phyloP scores from a whole-genome alignment of 2,888 invertebrate genomes.

The Epinotia nisella region DNA sequence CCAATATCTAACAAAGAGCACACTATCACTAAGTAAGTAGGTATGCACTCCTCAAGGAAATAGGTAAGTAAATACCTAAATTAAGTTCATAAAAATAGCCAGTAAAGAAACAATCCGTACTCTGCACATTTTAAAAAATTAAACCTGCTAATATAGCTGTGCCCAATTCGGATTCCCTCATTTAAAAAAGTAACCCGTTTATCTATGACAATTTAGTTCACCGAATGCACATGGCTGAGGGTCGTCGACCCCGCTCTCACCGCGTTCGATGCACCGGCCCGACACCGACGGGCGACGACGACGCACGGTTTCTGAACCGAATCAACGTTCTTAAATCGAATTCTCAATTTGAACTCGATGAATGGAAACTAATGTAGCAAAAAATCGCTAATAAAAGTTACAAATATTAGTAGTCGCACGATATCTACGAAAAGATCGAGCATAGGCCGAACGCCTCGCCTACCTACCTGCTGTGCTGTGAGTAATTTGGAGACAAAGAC shows the following conservation, averaged over 20 bases:
- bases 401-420: not conserved
- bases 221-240: conserved; percentile 77
- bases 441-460: not conserved
- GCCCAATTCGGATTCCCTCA: conserved; percentile 16
- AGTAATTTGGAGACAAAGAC: not conserved
- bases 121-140: not conserved
- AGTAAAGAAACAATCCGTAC: too few species aligned
- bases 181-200: conserved; percentile 45
- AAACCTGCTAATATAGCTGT: not conserved
- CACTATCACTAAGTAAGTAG: too few species aligned
- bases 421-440: not conserved
- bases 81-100: too few species aligned
- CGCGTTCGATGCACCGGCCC: conserved; percentile 81
- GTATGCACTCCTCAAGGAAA: too few species aligned
- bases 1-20: too few species aligned
- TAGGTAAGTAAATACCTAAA: too few species aligned
- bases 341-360: conserved; percentile 34
- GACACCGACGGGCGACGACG: conserved; percentile 42
- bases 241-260: conserved; percentile 81
- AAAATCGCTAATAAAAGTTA: not conserved
- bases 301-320: conserved; percentile 45
- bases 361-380: conserved; percentile 25
- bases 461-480: conserved; percentile 1
- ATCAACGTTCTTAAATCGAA: conserved; percentile 44
- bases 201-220: conserved; percentile 57